Percentiles rank a stretch among this genome's conserved stretches.
These are phyloP conservation scores for Polydrusus tereticollis DNA, from an alignment of 2,888 invertebrate genomes.

Conservation along the genomic window DNA sequence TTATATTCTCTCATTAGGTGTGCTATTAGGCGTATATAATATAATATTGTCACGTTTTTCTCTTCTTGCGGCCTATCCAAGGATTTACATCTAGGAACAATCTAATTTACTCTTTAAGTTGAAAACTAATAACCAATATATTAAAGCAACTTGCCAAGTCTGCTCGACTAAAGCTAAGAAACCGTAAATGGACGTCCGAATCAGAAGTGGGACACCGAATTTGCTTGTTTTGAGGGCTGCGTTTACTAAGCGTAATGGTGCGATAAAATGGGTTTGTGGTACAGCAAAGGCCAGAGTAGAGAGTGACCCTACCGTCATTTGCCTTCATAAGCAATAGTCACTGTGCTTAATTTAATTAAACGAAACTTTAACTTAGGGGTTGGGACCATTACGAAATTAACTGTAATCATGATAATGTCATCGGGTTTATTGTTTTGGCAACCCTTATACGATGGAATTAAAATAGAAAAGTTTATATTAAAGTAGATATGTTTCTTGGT, in stretches of 20 bases:
- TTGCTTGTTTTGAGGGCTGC: constrained; percentile 19
- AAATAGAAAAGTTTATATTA: neutral
- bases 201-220: constrained; percentile 14
- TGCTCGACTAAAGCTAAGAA: constrained; percentile 2
- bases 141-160: neutral
- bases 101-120: neutral
- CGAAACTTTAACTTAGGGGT: constrained; percentile 2
- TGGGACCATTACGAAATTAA: neutral
- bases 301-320: constrained; percentile 27
- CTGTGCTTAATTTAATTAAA: constrained; percentile 32
- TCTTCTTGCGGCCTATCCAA: no score
- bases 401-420: neutral
- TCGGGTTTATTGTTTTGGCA: neutral
- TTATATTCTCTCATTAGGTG: no score
- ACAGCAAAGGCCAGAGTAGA: constrained; percentile 25
- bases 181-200: constrained; percentile 12
- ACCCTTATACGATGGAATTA: neutral
- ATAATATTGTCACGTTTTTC: no score
- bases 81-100: no score
- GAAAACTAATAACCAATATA: neutral
- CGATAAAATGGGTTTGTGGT: constrained; percentile 29
- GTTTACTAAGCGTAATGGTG: constrained; percentile 28
- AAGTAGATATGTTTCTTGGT: no score
- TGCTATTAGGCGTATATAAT: no score
- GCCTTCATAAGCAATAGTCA: constrained; percentile 29